phyloP scores from a whole-genome alignment of 2,797 vertebrate genomes.

The Lophius americanus region DNA sequence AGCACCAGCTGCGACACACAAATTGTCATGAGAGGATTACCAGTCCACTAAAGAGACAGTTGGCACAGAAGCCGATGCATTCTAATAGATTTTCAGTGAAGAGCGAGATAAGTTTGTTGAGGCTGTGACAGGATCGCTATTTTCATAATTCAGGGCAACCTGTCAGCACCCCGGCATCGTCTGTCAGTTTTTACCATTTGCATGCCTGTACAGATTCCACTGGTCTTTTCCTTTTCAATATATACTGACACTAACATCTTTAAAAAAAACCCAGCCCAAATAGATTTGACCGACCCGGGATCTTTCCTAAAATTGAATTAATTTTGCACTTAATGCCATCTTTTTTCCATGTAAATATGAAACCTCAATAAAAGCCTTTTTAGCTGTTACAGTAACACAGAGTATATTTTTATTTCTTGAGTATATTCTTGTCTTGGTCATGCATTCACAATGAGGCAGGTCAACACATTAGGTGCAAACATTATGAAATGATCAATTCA shows the following conservation, averaged over 20 bases:
- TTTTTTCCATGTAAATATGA: conserved; percentile 54
- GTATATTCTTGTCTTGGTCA: conserved; percentile 79
- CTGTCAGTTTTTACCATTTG: conserved; percentile 29
- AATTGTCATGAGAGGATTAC: conserved; percentile 37
- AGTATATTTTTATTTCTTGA: conserved; percentile 73
- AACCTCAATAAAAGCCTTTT: conserved; percentile 65
- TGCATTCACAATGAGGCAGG: conserved; percentile 82
- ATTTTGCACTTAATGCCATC: conserved; percentile 38
- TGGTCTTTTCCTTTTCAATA: neutral
- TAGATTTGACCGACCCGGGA: conserved; percentile 28
- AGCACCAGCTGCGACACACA: conserved; percentile 32
- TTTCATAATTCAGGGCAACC: conserved; percentile 44
- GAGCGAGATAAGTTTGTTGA: conserved; percentile 41
- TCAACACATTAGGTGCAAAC: conserved; percentile 77
- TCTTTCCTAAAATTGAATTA: conserved; percentile 37
- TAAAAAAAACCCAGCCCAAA: conserved; percentile 7
- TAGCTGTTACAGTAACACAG: conserved; percentile 76
- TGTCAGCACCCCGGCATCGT: conserved; percentile 25
- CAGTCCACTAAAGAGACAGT: conserved; percentile 42
- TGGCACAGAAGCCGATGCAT: conserved; percentile 48
- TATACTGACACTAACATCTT: conserved; percentile 12
- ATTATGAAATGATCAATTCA: conserved; percentile 68
- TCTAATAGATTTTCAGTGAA: conserved; percentile 53
- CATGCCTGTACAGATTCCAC: conserved; percentile 36
- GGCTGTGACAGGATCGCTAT: conserved; percentile 44